These are phyloP conservation scores for Diarsia dahlii DNA, from an alignment of 2,888 invertebrate genomes.

Conservation along the genomic window DNA sequence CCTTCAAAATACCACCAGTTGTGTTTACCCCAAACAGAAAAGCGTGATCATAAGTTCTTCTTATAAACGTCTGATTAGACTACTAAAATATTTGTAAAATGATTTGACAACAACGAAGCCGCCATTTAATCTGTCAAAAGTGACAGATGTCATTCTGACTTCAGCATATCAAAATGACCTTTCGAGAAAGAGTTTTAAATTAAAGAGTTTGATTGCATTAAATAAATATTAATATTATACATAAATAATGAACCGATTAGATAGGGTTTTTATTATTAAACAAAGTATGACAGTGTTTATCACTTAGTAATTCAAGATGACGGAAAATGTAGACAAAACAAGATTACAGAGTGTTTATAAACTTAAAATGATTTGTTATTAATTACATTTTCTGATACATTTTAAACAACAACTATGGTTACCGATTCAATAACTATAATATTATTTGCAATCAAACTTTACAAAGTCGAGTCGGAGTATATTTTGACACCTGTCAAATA, in stretches of 20 bases:
- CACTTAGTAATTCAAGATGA: constrained; percentile 55
- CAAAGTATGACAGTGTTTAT: constrained; percentile 44
- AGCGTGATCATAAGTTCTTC: neutral
- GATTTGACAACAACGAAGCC: constrained; percentile 24
- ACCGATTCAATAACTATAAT: constrained; percentile 6
- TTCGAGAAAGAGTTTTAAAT: constrained; percentile 10
- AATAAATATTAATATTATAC: constrained; percentile 24
- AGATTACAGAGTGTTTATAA: constrained; percentile 52
- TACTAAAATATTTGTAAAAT: constrained; percentile 47
- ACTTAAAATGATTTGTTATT: constrained; percentile 33
- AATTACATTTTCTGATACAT: constrained; percentile 11
- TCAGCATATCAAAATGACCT: constrained; percentile 28
- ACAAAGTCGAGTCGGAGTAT: constrained; percentile 1
- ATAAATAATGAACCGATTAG: constrained; percentile 38
- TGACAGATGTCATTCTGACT: constrained; percentile 37
- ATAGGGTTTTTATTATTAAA: constrained; percentile 43
- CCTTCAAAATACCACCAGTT: neutral
- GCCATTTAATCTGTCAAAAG: constrained; percentile 16
- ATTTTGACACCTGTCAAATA: constrained; percentile 50
- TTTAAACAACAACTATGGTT: constrained; percentile 2
- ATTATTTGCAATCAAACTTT: constrained; percentile 36
- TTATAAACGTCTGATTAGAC: constrained; percentile 18
- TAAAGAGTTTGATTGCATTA: constrained; percentile 37
- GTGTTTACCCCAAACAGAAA: neutral
- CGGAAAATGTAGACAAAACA: constrained; percentile 54